These are phyloP conservation scores for Prochilodus magdalenae DNA, from an alignment of 2,113 vertebrate species.

Conservation along the genomic window DNA sequence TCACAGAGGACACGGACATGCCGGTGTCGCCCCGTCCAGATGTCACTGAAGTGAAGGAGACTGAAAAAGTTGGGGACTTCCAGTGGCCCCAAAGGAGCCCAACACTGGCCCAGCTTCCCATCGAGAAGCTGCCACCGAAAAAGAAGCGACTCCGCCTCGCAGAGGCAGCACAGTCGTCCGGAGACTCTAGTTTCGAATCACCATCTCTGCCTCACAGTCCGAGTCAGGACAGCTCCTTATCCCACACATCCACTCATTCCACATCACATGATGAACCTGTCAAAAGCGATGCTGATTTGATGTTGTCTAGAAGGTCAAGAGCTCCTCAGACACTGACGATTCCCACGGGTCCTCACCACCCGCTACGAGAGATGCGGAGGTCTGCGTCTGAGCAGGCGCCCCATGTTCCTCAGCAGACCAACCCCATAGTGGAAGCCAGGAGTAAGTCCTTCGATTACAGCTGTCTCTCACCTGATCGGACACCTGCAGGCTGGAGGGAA, in stretches of 20 bases:
- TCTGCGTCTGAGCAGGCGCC: conserved; percentile 93
- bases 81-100: conserved; percentile 96
- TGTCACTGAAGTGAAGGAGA: conserved; percentile 71
- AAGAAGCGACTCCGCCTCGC: conserved; percentile 94
- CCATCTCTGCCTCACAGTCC: conserved; percentile 86
- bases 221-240: conserved; percentile 88
- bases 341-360: conserved; percentile 77
- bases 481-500: conserved; percentile 79
- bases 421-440: conserved; percentile 84
- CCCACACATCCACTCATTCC: conserved; percentile 84
- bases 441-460: conserved; percentile 96
- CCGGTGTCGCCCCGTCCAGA: conserved; percentile 61
- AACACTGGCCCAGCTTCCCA: conserved; percentile 91
- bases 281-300: conserved; percentile 71
- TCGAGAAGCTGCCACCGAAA: conserved; percentile 95
- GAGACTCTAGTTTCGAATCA: conserved; percentile 93
- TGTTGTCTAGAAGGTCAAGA: conserved; percentile 78
- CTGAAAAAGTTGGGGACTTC: conserved; percentile 88
- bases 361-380: conserved; percentile 89
- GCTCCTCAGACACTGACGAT: conserved; percentile 85
- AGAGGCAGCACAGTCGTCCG: conserved; percentile 89
- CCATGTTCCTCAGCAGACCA: conserved; percentile 78
- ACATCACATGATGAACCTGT: conserved; percentile 86
- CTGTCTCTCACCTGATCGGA: conserved; percentile 83
- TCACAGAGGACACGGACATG: conserved; percentile 87